Percentiles rank a stretch among this genome's conserved stretches.
These are phyloP conservation scores for Hydrotaea cyrtoneurina DNA, from an alignment of 2,888 invertebrate species.

Conservation along the genomic window DNA sequence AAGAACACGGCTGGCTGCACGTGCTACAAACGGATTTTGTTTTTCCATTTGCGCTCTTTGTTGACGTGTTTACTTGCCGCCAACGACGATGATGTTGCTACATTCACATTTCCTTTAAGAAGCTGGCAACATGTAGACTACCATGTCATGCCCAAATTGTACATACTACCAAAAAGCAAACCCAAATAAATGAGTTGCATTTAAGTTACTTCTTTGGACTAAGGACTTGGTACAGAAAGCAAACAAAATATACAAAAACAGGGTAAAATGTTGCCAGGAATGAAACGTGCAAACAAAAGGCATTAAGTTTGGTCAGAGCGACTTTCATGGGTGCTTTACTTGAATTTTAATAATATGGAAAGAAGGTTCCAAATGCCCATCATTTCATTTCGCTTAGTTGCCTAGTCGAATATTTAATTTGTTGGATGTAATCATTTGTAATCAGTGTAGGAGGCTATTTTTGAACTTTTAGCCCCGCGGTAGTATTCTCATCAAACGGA, in stretches of 20 bases:
- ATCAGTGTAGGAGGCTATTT: too few relatives aligned
- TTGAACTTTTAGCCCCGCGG: too few relatives aligned
- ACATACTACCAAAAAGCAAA: neutral
- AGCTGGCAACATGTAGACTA: neutral
- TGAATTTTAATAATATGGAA: too few relatives aligned
- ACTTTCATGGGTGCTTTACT: too few relatives aligned
- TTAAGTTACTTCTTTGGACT: neutral
- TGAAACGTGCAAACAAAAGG: constrained; percentile 58
- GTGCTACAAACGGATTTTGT: constrained; percentile 55
- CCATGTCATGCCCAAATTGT: neutral
- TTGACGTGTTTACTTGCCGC: neutral
- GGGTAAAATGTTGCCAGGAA: constrained; percentile 9
- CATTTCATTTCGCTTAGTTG: too few relatives aligned
- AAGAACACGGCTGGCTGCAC: constrained; percentile 48
- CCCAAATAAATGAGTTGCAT: neutral
- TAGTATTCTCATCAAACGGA: too few relatives aligned
- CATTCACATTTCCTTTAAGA: constrained; percentile 5
- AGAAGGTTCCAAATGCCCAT: too few relatives aligned
- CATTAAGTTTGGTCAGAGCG: too few relatives aligned
- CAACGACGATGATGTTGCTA: constrained; percentile 8
- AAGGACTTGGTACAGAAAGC: neutral
- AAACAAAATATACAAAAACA: neutral
- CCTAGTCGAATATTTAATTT: too few relatives aligned
- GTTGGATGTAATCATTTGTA: too few relatives aligned
- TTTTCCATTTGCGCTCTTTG: neutral